These are phyloP conservation scores for cattle (Bos taurus) DNA, from an alignment of 2,113 vertebrate genomes.

Conservation along the genomic window ARS-UCD2.0 NC_037330.1:36856501-36857000, in stretches of 20 bases:
- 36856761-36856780: neutral
- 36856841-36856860: neutral
- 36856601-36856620: neutral
- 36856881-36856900: neutral
- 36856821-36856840: neutral
- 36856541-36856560: neutral
- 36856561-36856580: neutral
- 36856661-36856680: neutral
- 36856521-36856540: neutral
- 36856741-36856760: neutral
- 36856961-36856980: neutral
- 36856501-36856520: neutral
- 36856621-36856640: neutral
- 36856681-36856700: neutral
- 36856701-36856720: neutral
- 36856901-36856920: neutral
- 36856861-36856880: neutral
- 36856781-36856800: neutral
- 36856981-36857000: neutral
- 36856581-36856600: neutral
- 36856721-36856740: neutral
- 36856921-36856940: neutral
- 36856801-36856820: neutral
- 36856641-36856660: neutral
- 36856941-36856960: neutral